Conservation (phyloP, 2,888 invertebrate species). For the Erebia epiphron region DNA sequence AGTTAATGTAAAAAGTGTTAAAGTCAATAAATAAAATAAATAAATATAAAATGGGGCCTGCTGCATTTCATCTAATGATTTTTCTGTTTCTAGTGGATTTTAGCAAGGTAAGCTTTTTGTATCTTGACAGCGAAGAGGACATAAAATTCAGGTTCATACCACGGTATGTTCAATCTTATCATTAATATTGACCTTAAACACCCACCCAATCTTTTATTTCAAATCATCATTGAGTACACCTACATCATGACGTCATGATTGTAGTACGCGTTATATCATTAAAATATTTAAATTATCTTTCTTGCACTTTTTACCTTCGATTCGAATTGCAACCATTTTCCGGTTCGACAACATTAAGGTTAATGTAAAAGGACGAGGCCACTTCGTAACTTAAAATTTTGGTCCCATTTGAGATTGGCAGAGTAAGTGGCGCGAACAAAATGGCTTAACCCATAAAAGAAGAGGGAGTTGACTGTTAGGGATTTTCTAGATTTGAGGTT, state of each 20-base stretch:
- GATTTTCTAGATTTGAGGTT: too few species aligned
- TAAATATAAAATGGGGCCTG: too few species aligned
- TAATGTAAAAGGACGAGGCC: constrained; percentile 29
- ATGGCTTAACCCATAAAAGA: too few species aligned
- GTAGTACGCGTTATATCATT: background rate
- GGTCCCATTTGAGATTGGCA: background rate
- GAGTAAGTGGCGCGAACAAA: too few species aligned
- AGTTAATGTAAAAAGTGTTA: too few species aligned
- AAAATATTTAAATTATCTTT: constrained; percentile 9
- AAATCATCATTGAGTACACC: background rate
- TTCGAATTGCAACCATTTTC: constrained; percentile 29
- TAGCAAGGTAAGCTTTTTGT: too few species aligned
- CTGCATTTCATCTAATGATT: too few species aligned
- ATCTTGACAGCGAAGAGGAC: too few species aligned
- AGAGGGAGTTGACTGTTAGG: too few species aligned
- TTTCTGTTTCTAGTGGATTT: too few species aligned
- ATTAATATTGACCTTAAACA: background rate
- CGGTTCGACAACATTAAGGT: constrained; percentile 28
- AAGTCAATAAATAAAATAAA: too few species aligned
- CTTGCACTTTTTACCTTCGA: constrained; percentile 24
- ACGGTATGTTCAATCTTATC: background rate
- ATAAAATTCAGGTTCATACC: too few species aligned
- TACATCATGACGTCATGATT: background rate
- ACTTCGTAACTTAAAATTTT: constrained; percentile 19
- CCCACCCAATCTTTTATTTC: background rate